phyloP scores from a whole-genome alignment of 2,113 vertebrate genomes.

The Puffinus mauretanicus region DNA sequence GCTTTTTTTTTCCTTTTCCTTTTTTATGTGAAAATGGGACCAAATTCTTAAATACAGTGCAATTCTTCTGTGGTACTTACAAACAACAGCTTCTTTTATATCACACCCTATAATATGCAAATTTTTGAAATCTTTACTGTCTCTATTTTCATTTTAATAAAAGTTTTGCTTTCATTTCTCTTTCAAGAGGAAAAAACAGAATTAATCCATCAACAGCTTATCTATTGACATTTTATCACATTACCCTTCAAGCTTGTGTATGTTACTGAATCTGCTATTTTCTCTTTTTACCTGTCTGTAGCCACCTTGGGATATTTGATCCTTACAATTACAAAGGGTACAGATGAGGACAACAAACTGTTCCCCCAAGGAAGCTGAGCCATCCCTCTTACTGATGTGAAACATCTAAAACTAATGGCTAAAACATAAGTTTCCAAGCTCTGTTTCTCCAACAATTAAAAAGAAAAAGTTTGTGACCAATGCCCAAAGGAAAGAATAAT shows the following conservation, averaged over 20 bases:
- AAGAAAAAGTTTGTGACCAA: conserved; percentile 43
- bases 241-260: conserved; percentile 16
- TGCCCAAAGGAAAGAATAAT: conserved; percentile 67
- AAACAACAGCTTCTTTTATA: neutral
- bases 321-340: conserved; percentile 51
- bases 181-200: neutral
- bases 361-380: conserved; percentile 7
- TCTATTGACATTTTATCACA: neutral
- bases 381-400: conserved; percentile 51
- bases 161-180: neutral
- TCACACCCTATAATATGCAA: neutral
- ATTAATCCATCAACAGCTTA: neutral
- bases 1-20: neutral
- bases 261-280: neutral
- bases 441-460: conserved; percentile 40
- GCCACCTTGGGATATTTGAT: conserved; percentile 54
- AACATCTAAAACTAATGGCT: conserved; percentile 46
- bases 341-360: conserved; percentile 13
- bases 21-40: neutral
- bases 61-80: neutral
- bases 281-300: conserved; percentile 34
- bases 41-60: neutral
- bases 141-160: neutral
- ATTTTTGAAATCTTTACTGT: neutral
- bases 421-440: conserved; percentile 31